Conservation (phyloP, 2,888 invertebrate genomes). For the Dolichopus griseipennis region DNA sequence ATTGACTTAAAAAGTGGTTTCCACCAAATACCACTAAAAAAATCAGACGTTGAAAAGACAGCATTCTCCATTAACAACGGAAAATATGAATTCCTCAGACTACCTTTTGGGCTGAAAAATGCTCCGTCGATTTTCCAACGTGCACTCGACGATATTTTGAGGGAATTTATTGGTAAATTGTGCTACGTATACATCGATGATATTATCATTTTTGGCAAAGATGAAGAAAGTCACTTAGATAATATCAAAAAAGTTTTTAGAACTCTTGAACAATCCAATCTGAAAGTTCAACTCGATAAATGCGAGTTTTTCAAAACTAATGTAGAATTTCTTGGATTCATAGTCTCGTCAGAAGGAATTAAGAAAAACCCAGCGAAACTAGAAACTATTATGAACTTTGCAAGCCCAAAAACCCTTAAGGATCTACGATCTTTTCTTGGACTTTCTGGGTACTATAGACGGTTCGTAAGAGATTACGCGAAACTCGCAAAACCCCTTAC, state of each 20-base stretch:
- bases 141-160: not conserved
- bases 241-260: not conserved
- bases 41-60: too few species aligned
- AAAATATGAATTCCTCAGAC: not conserved
- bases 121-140: not conserved
- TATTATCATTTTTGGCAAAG: not conserved
- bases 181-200: slow-evolving; percentile 8
- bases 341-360: slow-evolving; percentile 25
- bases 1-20: too few species aligned
- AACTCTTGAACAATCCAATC: not conserved
- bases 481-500: too few species aligned
- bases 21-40: too few species aligned
- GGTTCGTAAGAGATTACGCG: too few species aligned
- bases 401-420: too few species aligned
- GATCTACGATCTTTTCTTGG: too few species aligned
- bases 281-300: slow-evolving; percentile 24
- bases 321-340: slow-evolving; percentile 32
- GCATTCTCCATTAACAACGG: not conserved
- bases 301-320: slow-evolving; percentile 28
- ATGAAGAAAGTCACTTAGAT: not conserved
- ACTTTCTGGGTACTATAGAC: too few species aligned
- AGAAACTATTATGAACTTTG: too few species aligned
- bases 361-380: slow-evolving; percentile 26
- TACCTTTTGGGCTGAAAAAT: slow-evolving; percentile 8
- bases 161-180: not conserved